Base-by-base conservation (phyloP, 2,888 invertebrate genomes). In the Himalopsyche kuldschensis region DNA sequence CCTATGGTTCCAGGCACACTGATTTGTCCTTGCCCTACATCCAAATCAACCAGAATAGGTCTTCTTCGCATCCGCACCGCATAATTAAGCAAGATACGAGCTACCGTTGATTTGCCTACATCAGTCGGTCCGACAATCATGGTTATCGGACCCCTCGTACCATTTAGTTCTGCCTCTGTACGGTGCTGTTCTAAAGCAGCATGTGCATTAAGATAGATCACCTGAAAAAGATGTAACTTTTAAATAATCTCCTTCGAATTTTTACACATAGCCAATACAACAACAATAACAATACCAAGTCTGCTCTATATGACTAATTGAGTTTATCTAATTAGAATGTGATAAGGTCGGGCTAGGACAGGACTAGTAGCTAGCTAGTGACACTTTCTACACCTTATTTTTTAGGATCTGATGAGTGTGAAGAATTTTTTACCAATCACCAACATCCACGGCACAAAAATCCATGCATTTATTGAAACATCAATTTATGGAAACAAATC, bases 101-200 rank as follows among this genome's bases (percentile, higher is more conserved):
- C 95, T 1, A 99, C 90, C 0, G 99, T 99, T 0, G 97, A 97
- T 90, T 99, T 99, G 24, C 99, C 99, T 1, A 99, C 99, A 89
- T 99, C 99, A 55, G 94, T 94, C 0, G 99, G 99, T 0, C 99
- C 99, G 0, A 97, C 98, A 0, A 99, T 91, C 95, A 99, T 95
- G 0, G 95, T 94, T 46, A 96, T 95, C 0, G 98, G 98, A 0
- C 98, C 98, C 86, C 95, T 91, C 3, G 92, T 93, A 85, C 93
- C 93, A 63, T 93, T 93, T 87, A 94, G 94, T 87, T 97, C 97
- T 0, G 98, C 97, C 41, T 94, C 94, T 63, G 94, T 93, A 86
- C 99, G 92, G 90, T 98, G 94, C 87, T 97, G 95, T 89, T 99
- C 99, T 86, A 99, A 91, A 0, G 97, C 98, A 11, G 97, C 97